These are phyloP conservation scores for Campoletis raptor DNA, from an alignment of 2,888 invertebrate genomes.

Conservation along the genomic window DNA sequence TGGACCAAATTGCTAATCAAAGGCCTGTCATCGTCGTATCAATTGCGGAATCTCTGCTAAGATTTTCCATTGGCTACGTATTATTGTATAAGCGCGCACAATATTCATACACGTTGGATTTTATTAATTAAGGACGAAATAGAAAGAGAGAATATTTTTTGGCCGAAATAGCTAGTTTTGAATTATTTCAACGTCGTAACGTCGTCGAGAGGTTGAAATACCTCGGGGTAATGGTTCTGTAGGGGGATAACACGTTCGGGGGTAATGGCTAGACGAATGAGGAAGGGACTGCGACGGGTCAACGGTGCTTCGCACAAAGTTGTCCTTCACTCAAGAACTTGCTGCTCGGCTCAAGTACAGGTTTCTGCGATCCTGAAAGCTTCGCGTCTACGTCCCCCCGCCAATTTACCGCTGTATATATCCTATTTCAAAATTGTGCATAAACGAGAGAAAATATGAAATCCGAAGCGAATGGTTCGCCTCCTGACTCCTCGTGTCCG, in stretches of 20 bases:
- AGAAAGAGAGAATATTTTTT: too few species aligned
- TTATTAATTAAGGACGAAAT: too few species aligned
- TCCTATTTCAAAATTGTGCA: conserved; percentile 13
- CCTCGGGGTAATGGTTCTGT: background rate
- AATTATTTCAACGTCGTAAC: conserved; percentile 11
- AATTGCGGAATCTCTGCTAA: background rate
- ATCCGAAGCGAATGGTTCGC: conserved; percentile 50
- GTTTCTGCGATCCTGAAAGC: background rate
- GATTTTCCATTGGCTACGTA: background rate
- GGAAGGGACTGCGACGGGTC: conserved; percentile 33
- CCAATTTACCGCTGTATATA: conserved; percentile 29
- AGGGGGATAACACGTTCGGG: conserved; percentile 3
- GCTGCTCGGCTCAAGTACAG: conserved; percentile 28
- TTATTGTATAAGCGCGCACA: too few species aligned
- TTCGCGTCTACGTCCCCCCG: conserved; percentile 15
- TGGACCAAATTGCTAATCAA: conserved; percentile 32
- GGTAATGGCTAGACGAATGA: conserved; percentile 16
- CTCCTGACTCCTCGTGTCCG: conserved; percentile 43
- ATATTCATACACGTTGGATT: too few species aligned
- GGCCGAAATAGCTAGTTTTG: background rate
- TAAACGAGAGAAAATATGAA: conserved; percentile 25
- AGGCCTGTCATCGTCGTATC: conserved; percentile 5
- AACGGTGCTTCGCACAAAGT: conserved; percentile 45
- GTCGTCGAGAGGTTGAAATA: too few species aligned
- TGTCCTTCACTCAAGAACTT: conserved; percentile 31